Conservation (phyloP, 2,888 invertebrate genomes). For the Drosophila hamatofila region DNA sequence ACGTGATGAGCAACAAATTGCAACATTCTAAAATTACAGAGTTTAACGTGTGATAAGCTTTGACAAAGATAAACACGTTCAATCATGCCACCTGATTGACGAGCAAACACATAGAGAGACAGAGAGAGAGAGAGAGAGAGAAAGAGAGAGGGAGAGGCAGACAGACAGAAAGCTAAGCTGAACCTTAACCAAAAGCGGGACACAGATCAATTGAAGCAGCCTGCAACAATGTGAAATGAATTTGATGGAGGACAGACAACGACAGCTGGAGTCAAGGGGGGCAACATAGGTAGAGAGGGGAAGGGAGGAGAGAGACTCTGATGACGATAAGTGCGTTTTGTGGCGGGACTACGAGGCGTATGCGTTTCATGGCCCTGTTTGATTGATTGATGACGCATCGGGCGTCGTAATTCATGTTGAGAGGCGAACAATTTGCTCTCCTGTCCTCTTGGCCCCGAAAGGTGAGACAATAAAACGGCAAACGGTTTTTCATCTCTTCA, state of each 20-base stretch:
- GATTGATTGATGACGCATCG: conserved; percentile 77
- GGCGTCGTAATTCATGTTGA: conserved; percentile 76
- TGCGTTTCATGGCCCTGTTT: conserved; percentile 50
- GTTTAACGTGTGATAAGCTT: conserved; percentile 56
- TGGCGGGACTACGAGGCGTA: conserved; percentile 63
- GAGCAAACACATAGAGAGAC: conserved; percentile 31
- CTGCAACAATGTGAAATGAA: conserved; percentile 35
- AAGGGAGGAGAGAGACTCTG: not conserved
- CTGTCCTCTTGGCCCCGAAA: conserved; percentile 28
- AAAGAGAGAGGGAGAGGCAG: not conserved
- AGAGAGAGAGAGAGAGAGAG: not conserved
- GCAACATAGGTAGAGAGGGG: not conserved
- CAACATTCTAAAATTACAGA: conserved; percentile 56
- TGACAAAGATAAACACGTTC: conserved; percentile 68
- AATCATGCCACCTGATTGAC: conserved; percentile 65
- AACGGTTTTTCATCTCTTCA: conserved; percentile 42
- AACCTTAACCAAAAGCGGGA: conserved; percentile 27
- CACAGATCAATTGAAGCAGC: conserved; percentile 62
- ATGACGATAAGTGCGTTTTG: conserved; percentile 59
- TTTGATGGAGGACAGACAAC: conserved; percentile 38
- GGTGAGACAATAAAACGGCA: conserved; percentile 70
- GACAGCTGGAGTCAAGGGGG: not conserved
- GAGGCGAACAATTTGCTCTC: conserved; percentile 69
- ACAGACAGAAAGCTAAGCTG: conserved; percentile 17
- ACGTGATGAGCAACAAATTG: conserved; percentile 49